Evolutionary conservation across 2,888 invertebrate species (phyloP).

Genomic region (Panopea generosa): DNA sequence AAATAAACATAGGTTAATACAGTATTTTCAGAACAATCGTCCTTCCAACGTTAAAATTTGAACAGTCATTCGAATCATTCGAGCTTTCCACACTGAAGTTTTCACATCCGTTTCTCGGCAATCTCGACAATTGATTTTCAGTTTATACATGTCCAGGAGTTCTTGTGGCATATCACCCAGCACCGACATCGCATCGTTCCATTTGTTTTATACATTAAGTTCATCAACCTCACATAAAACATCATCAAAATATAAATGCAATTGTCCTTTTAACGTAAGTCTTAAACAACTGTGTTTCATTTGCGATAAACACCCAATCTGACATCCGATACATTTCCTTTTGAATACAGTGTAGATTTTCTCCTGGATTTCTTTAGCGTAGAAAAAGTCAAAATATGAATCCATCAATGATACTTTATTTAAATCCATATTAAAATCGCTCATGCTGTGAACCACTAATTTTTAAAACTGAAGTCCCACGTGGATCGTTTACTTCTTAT

Average conservation of each 20-base stretch:
- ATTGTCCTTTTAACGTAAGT: slow-evolving; percentile 20
- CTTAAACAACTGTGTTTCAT: slow-evolving; percentile 31
- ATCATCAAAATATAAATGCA: slow-evolving; percentile 42
- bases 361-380: slow-evolving; percentile 32
- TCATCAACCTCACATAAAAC: slow-evolving; percentile 39
- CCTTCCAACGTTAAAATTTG: slow-evolving; percentile 25
- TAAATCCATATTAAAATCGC: slow-evolving; percentile 38
- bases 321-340: slow-evolving; percentile 43
- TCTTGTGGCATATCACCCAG: slow-evolving; percentile 7
- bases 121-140: slow-evolving; percentile 39
- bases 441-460: too few species aligned
- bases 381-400: slow-evolving; percentile 49
- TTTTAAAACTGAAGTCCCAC: too few species aligned
- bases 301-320: slow-evolving; percentile 31
- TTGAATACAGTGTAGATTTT: slow-evolving; percentile 30
- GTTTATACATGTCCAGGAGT: slow-evolving; percentile 30
- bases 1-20: too few species aligned
- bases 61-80: slow-evolving; percentile 32
- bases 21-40: too few species aligned
- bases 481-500: too few species aligned
- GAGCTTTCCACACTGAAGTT: slow-evolving; percentile 30
- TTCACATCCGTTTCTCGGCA: slow-evolving; percentile 44
- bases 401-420: slow-evolving; percentile 30
- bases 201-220: slow-evolving; percentile 20
- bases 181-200: slow-evolving; percentile 18